phyloP scores from a whole-genome alignment of 2,888 invertebrate genomes.

The Eupeodes latifasciatus region DNA sequence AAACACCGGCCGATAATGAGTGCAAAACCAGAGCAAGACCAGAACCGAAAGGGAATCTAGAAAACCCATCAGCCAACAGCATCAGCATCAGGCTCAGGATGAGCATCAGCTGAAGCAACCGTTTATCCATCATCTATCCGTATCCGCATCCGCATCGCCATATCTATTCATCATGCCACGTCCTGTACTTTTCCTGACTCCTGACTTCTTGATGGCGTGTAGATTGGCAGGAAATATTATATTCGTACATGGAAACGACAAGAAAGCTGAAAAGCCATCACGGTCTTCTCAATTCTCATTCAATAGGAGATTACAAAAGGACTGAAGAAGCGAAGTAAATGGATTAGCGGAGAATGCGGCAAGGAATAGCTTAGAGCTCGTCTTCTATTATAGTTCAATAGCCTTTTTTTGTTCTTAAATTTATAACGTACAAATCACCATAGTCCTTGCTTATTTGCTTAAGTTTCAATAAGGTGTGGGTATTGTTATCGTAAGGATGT shows the following conservation, averaged over 20 bases:
- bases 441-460: neutral
- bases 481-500: neutral
- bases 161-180: neutral
- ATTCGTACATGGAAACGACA: slow-evolving; percentile 26
- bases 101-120: slow-evolving; percentile 5
- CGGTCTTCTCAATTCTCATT: slow-evolving; percentile 26
- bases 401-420: neutral
- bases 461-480: neutral
- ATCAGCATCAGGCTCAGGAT: too few relatives aligned
- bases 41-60: neutral
- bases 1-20: slow-evolving; percentile 69
- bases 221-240: slow-evolving; percentile 53
- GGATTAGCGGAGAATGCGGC: neutral
- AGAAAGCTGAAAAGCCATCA: slow-evolving; percentile 40
- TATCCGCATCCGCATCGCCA: too few relatives aligned
- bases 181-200: slow-evolving; percentile 6
- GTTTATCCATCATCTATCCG: neutral
- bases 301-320: slow-evolving; percentile 39
- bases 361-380: neutral
- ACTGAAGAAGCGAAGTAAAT: slow-evolving; percentile 19
- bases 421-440: neutral
- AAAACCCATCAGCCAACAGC: slow-evolving; percentile 32
- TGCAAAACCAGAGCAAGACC: slow-evolving; percentile 27
- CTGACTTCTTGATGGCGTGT: slow-evolving; percentile 14
- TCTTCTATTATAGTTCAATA: slow-evolving; percentile 48